These are phyloP conservation scores for Cyprinodon diabolis DNA, from an alignment of 2,797 vertebrate species.

Conservation along the genomic window DNA sequence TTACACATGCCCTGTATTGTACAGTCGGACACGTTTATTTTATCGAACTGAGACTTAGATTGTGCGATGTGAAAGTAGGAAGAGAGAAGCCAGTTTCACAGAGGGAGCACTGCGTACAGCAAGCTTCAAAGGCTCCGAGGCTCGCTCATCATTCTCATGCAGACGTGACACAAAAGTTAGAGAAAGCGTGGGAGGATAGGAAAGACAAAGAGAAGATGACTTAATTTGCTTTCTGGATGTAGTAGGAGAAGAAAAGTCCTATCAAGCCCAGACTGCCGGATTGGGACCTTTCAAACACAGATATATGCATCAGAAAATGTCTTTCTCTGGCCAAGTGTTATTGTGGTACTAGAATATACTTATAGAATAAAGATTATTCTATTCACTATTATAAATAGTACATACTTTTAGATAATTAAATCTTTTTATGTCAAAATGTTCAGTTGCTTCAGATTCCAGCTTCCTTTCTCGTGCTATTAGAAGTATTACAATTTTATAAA, in stretches of 20 bases:
- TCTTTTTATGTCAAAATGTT: too few relatives aligned
- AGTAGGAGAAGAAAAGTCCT: constrained; percentile 1
- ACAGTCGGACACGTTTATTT: constrained; percentile 44
- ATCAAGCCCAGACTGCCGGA: background rate
- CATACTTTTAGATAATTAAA: too few relatives aligned
- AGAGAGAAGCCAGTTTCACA: constrained; percentile 34
- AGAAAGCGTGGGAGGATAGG: constrained; percentile 54
- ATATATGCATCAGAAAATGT: background rate
- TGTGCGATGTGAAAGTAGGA: constrained; percentile 42
- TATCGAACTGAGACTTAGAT: constrained; percentile 32
- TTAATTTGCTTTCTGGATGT: constrained; percentile 29
- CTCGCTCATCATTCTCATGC: constrained; percentile 22
- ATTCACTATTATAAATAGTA: too few relatives aligned
- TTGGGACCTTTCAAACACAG: background rate
- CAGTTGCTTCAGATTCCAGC: too few relatives aligned
- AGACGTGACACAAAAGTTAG: constrained; percentile 38
- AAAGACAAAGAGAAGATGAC: constrained; percentile 31
- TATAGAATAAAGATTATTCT: too few relatives aligned
- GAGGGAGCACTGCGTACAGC: constrained; percentile 10
- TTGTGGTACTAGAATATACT: background rate
- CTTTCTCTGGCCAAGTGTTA: background rate
- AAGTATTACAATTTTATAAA: too few relatives aligned
- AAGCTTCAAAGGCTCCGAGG: constrained; percentile 51
- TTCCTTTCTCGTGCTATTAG: too few relatives aligned
- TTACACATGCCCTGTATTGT: constrained; percentile 10